Conservation (phyloP, 2,888 invertebrate species). For the Brachynemurus nebulosus region DNA sequence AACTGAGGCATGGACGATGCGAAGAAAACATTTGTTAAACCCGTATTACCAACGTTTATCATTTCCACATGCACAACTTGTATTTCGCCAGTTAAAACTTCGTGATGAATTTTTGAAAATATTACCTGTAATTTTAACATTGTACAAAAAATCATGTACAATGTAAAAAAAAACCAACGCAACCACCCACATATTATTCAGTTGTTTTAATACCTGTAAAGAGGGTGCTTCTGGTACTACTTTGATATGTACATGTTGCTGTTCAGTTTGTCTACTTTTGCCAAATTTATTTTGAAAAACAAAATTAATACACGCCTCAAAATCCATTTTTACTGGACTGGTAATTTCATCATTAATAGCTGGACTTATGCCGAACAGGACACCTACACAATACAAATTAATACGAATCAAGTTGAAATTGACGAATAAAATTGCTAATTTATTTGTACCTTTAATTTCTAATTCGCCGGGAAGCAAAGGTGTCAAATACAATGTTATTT, state of each 20-base stretch:
- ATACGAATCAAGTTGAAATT: neutral
- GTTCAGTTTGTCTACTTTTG: conserved; percentile 11
- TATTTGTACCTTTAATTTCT: conserved; percentile 54
- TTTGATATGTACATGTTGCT: conserved; percentile 44
- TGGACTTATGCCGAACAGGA: neutral
- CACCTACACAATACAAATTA: neutral
- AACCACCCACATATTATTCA: neutral
- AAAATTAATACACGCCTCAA: conserved; percentile 37
- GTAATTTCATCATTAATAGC: neutral
- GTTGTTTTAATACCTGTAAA: conserved; percentile 48
- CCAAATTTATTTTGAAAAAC: conserved; percentile 40
- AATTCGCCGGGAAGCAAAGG: conserved; percentile 62
- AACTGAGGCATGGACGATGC: conserved; percentile 58
- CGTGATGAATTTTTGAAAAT: conserved; percentile 50
- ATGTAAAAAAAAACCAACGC: conserved; percentile 5
- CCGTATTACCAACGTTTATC: conserved; percentile 51
- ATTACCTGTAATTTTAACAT: conserved; percentile 38
- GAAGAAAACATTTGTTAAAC: conserved; percentile 46
- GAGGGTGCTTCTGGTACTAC: conserved; percentile 70
- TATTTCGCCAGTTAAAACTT: conserved; percentile 62
- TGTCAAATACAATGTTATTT: conserved; percentile 53
- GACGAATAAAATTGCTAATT: too few species aligned
- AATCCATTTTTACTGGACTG: conserved; percentile 40
- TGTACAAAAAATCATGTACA: conserved; percentile 5
- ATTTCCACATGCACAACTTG: conserved; percentile 52